These are phyloP conservation scores for Papilio dardanus DNA, from an alignment of 1,140 invertebrate genomes.

Conservation along the genomic window DNA sequence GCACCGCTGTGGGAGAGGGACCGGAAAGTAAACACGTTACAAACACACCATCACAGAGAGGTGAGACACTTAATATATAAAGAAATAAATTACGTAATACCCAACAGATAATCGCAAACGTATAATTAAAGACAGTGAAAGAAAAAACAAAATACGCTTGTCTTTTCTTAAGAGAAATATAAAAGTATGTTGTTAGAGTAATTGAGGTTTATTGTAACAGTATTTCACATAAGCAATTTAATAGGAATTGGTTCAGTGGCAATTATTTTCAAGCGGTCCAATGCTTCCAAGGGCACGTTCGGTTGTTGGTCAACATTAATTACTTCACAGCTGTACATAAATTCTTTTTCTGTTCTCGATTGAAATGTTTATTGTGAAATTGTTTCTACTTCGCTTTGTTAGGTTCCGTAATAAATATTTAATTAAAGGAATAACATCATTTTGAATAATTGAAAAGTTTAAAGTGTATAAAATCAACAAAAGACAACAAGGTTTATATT, in stretches of 20 bases:
- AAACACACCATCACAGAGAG: constrained; percentile 73
- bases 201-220: not conserved
- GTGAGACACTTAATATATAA: constrained; percentile 47
- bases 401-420: not conserved
- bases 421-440: not conserved
- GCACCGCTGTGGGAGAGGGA: constrained; percentile 91
- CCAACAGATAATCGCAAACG: no score
- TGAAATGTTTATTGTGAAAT: not conserved
- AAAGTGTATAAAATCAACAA: no score
- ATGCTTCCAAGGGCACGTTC: constrained; percentile 19
- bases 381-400: not conserved
- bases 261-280: constrained; percentile 14
- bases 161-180: not conserved
- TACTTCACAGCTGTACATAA: constrained; percentile 1
- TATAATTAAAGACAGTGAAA: not conserved
- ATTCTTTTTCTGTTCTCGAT: not conserved
- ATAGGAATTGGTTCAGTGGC: constrained; percentile 6
- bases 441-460: no score
- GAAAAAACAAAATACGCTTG: not conserved
- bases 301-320: constrained; percentile 8
- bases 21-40: constrained; percentile 75
- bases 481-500: no score
- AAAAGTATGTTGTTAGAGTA: not conserved
- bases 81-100: not conserved
- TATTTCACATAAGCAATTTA: constrained; percentile 12